phyloP scores from a whole-genome alignment of 2,797 vertebrate genomes.

The Molossus molossus region DNA sequence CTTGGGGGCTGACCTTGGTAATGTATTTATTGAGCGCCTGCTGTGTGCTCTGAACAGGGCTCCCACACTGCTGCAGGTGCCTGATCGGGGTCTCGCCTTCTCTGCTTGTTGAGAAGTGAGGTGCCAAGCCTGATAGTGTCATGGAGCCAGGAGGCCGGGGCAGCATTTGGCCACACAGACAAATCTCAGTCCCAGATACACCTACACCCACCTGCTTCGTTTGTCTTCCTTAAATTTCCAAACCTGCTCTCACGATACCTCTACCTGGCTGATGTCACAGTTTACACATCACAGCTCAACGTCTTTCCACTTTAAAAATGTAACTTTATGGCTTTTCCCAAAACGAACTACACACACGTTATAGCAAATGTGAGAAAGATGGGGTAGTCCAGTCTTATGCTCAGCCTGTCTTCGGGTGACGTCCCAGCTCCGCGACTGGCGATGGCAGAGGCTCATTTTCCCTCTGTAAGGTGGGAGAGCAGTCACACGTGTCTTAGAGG shows the following conservation, averaged over 20 bases:
- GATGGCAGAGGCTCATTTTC: accelerated
- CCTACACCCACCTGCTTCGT: not conserved
- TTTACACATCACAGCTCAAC: not conserved
- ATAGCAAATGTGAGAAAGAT: not conserved
- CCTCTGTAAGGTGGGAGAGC: not conserved
- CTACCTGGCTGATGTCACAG: accelerated
- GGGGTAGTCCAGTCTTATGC: not conserved
- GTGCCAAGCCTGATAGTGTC: accelerated
- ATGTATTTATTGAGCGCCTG: not conserved
- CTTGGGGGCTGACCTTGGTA: too few species aligned
- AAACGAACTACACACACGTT: accelerated
- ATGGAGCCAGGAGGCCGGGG: not conserved
- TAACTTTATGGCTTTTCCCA: not conserved
- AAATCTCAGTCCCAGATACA: not conserved
- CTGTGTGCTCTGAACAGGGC: not conserved
- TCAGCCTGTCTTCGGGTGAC: not conserved
- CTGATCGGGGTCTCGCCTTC: not conserved
- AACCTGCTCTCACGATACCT: accelerated
- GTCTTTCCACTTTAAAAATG: not conserved
- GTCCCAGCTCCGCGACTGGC: not conserved
- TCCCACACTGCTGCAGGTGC: not conserved
- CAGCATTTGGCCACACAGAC: not conserved
- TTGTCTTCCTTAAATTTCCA: not conserved
- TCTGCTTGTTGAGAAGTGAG: not conserved
- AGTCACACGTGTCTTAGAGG: too few species aligned